A percentile compares a stretch with the other conserved stretches of the same genome.
Evolutionary conservation across 1,140 invertebrate species (phyloP).

Genomic region (Brachionus rotundiformis): DNA sequence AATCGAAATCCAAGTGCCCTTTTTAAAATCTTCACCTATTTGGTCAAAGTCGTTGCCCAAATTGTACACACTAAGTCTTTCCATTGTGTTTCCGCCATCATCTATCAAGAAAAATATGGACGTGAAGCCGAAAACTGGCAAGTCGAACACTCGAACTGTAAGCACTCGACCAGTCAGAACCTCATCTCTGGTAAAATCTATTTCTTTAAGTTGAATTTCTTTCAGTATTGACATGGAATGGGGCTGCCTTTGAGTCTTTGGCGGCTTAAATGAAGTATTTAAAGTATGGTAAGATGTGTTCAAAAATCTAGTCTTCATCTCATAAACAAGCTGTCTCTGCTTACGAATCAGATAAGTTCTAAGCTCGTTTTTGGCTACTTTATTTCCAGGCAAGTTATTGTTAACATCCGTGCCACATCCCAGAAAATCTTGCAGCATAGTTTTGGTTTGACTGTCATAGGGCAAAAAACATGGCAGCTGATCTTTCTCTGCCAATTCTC

Average conservation of each 20-base stretch:
- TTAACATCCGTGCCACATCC: background rate
- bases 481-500: background rate
- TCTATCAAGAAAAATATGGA: background rate
- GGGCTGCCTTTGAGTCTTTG: background rate
- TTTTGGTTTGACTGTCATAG: conserved; percentile 4
- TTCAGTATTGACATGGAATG: background rate
- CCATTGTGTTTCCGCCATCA: background rate
- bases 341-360: background rate
- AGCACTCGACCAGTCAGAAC: background rate
- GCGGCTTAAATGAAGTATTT: background rate
- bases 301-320: background rate
- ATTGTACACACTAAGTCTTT: conserved; percentile 18
- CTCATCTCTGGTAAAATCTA: background rate
- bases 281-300: background rate
- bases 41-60: background rate
- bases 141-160: background rate
- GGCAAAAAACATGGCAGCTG: conserved; percentile 45
- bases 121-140: background rate
- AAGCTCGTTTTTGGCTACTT: background rate
- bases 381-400: background rate
- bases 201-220: background rate
- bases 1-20: background rate
- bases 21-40: background rate
- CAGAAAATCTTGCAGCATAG: background rate
- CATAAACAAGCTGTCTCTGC: background rate